phyloP scores from a whole-genome alignment of 2,797 vertebrate species.

The Sebastes ruberrimus region DNA sequence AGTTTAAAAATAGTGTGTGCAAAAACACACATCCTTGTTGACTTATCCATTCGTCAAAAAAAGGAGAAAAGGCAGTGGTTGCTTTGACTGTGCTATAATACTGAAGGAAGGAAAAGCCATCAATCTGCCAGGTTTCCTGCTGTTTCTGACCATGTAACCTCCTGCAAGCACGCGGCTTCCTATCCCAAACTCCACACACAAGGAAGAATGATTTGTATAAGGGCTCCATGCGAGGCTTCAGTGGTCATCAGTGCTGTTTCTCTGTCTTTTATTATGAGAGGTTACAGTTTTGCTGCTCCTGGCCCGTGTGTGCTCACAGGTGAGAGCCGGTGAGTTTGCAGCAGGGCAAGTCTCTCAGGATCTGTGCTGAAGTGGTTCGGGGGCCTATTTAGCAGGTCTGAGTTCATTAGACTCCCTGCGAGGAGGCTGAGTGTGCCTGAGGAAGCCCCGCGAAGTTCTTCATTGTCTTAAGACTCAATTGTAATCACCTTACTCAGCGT shows the following conservation, averaged over 20 bases:
- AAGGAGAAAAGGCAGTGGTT: neutral
- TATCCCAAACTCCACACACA: constrained; percentile 30
- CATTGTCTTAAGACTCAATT: constrained; percentile 96
- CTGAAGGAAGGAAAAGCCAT: constrained; percentile 7
- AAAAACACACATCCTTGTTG: constrained; percentile 12
- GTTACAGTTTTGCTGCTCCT: constrained; percentile 22
- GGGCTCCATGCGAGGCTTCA: constrained; percentile 28
- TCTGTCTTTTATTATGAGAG: constrained; percentile 50
- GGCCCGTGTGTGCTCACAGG: constrained; percentile 27
- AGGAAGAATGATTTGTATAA: constrained; percentile 29
- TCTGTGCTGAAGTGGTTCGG: constrained; percentile 57
- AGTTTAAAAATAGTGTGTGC: neutral
- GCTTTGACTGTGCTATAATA: constrained; percentile 15
- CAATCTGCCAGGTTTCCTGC: constrained; percentile 44
- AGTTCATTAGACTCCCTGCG: constrained; percentile 91
- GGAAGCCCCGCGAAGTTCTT: constrained; percentile 90
- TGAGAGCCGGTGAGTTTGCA: constrained; percentile 37
- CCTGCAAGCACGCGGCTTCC: constrained; percentile 33
- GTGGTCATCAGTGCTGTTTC: constrained; percentile 42
- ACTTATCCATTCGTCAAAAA: constrained; percentile 9
- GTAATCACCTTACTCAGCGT: constrained; percentile 94
- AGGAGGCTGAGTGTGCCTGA: constrained; percentile 85
- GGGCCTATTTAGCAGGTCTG: constrained; percentile 80
- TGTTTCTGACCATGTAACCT: constrained; percentile 46
- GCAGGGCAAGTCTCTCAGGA: constrained; percentile 33